phyloP scores from a whole-genome alignment of 2,888 invertebrate genomes.

The Ormyrus thymus region DNA sequence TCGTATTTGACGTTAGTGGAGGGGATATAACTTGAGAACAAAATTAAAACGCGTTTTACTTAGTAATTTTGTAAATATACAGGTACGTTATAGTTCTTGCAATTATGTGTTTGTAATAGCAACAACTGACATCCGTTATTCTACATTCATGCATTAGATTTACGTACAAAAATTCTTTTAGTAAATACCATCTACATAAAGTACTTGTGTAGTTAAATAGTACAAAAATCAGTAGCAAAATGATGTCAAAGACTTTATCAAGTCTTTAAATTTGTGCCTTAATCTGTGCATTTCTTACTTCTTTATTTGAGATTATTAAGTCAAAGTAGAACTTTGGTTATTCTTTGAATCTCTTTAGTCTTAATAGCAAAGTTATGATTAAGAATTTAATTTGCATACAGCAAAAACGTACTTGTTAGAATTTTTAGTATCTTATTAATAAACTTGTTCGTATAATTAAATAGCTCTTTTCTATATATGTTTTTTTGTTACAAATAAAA shows the following conservation, averaged over 20 bases:
- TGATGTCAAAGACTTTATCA: slow-evolving; percentile 36
- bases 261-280: slow-evolving; percentile 54
- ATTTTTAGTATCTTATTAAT: slow-evolving; percentile 8
- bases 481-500: slow-evolving; percentile 3
- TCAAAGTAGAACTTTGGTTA: slow-evolving; percentile 35
- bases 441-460: background rate
- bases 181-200: slow-evolving; percentile 20
- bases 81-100: slow-evolving; percentile 33
- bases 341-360: slow-evolving; percentile 44
- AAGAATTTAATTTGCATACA: slow-evolving; percentile 11
- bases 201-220: slow-evolving; percentile 44
- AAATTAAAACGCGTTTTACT: slow-evolving; percentile 46
- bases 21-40: slow-evolving; percentile 23
- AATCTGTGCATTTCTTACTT: slow-evolving; percentile 51
- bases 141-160: slow-evolving; percentile 32
- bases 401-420: slow-evolving; percentile 16
- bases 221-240: slow-evolving; percentile 48
- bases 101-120: slow-evolving; percentile 44
- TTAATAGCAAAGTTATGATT: slow-evolving; percentile 17
- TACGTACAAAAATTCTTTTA: slow-evolving; percentile 31
- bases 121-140: slow-evolving; percentile 48
- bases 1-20: slow-evolving; percentile 22
- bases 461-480: slow-evolving; percentile 15
- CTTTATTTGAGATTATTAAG: slow-evolving; percentile 45
- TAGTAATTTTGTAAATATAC: slow-evolving; percentile 51